These are phyloP conservation scores for Adelognathus sp. DNA, from an alignment of 2,888 invertebrate species.

Conservation along the genomic window DNA sequence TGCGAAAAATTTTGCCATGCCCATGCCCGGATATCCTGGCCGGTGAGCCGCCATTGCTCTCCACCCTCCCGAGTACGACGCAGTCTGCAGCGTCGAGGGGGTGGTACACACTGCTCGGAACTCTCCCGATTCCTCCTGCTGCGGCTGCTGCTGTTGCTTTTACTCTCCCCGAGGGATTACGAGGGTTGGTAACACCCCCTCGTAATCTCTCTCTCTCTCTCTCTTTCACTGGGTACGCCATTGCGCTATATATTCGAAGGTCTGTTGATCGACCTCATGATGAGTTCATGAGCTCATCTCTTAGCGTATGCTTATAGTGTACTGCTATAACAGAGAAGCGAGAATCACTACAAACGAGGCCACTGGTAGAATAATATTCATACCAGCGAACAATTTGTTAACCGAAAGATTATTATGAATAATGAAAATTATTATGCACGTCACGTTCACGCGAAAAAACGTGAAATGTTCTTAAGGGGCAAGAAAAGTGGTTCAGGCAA, in stretches of 20 bases:
- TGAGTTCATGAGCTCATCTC: too few species aligned
- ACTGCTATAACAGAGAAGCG: too few species aligned
- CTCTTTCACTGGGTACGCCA: neutral
- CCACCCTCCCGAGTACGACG: constrained; percentile 26
- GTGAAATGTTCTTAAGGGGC: too few species aligned
- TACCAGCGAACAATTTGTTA: too few species aligned
- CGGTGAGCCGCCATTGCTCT: constrained; percentile 52
- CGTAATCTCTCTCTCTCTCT: neutral
- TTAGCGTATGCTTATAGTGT: too few species aligned
- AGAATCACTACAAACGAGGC: too few species aligned
- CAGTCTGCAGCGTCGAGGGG: constrained; percentile 1
- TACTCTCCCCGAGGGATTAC: constrained; percentile 26
- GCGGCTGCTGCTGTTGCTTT: neutral
- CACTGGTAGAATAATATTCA: too few species aligned
- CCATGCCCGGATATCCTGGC: constrained; percentile 40
- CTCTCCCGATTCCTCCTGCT: constrained; percentile 22
- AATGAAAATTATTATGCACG: too few species aligned
- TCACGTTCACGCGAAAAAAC: too few species aligned
- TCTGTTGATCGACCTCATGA: too few species aligned
- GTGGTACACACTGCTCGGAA: constrained; percentile 21
- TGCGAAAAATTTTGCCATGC: constrained; percentile 70
- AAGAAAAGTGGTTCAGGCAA: too few species aligned
- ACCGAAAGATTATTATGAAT: too few species aligned
- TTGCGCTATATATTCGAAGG: neutral
- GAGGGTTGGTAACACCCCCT: constrained; percentile 3